These are phyloP conservation scores for Octodon degus DNA, from an alignment of 2,113 vertebrate species.

Conservation along the genomic window DNA sequence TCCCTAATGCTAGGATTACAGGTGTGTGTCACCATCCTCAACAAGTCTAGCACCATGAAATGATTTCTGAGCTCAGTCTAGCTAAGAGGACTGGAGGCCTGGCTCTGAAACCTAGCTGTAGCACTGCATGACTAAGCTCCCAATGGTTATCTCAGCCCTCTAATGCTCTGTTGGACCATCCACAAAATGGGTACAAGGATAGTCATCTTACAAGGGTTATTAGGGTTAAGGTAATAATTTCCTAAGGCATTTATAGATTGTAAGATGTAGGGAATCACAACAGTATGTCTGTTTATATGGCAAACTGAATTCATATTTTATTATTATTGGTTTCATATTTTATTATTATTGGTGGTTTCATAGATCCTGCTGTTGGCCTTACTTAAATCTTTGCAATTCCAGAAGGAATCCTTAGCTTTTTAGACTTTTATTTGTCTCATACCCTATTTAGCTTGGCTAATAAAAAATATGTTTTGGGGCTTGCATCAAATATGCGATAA, in stretches of 20 bases:
- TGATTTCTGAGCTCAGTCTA: not conserved
- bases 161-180: not conserved
- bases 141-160: not conserved
- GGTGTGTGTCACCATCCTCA: not conserved
- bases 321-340: slow-evolving; percentile 4
- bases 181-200: slow-evolving; percentile 5
- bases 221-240: not conserved
- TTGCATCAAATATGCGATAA: not conserved
- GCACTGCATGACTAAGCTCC: not conserved
- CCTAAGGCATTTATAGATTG: not conserved
- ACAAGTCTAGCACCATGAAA: not conserved
- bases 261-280: not conserved
- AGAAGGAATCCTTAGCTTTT: not conserved
- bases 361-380: not conserved
- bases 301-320: not conserved
- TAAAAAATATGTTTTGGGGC: not conserved
- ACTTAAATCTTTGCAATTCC: slow-evolving; percentile 11
- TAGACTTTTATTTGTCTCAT: not conserved
- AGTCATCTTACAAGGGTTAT: not conserved
- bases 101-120: not conserved
- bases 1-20: not conserved
- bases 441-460: not conserved
- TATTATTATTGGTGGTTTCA: not conserved
- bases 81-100: not conserved
- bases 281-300: not conserved